A percentile compares a stretch with the other conserved stretches of the same genome.
These are phyloP conservation scores for Campopleginae sp. DNA, from an alignment of 2,888 invertebrate species.

Conservation along the genomic window DNA sequence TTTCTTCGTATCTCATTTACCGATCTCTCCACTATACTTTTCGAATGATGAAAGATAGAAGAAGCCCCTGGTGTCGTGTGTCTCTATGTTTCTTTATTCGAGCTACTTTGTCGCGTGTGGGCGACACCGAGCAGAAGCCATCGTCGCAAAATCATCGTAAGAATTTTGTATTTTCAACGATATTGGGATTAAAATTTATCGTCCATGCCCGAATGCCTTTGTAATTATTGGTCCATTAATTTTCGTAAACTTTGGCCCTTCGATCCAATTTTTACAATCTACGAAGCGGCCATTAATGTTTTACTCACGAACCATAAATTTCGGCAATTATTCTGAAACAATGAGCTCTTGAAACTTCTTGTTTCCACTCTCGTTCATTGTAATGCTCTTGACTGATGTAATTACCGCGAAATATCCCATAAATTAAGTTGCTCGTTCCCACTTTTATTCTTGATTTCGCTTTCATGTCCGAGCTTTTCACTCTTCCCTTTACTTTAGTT, in stretches of 20 bases:
- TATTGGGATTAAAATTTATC: neutral
- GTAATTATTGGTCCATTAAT: neutral
- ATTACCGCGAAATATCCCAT: conserved; percentile 39
- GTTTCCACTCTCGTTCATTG: neutral
- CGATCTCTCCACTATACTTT: conserved; percentile 1
- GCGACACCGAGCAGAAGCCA: neutral
- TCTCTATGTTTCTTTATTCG: neutral
- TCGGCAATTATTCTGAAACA: conserved; percentile 22
- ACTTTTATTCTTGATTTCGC: conserved; percentile 56
- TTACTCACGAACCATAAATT: neutral
- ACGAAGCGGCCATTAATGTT: neutral
- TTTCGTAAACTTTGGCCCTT: neutral
- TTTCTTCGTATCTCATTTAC: conserved; percentile 28
- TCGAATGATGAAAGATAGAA: conserved; percentile 37
- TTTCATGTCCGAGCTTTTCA: conserved; percentile 4
- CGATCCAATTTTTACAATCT: neutral
- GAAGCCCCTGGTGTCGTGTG: neutral
- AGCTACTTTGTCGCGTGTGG: neutral
- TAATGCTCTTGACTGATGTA: conserved; percentile 31
- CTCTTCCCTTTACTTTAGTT: conserved; percentile 6
- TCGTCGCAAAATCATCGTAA: neutral
- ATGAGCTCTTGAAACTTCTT: neutral
- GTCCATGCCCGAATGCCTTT: neutral
- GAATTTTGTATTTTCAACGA: neutral
- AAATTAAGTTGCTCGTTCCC: conserved; percentile 42